phyloP scores from a whole-genome alignment of 2,888 invertebrate species.

The Drosophila formosana region DNA sequence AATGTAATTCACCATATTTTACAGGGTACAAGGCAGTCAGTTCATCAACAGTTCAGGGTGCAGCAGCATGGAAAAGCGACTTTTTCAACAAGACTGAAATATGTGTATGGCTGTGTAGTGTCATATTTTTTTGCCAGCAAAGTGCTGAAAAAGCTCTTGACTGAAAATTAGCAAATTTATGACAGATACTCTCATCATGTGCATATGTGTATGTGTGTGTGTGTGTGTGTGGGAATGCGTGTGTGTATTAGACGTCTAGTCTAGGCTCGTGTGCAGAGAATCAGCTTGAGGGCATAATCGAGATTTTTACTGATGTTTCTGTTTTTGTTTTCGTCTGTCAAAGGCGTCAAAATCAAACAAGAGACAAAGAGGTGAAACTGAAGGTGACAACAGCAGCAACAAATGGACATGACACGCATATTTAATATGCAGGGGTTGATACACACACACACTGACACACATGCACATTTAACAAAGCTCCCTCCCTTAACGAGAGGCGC shows the following conservation, averaged over 20 bases:
- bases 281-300: slow-evolving; percentile 26
- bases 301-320: slow-evolving; percentile 26
- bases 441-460: slow-evolving; percentile 15
- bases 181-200: slow-evolving; percentile 14
- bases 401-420: slow-evolving; percentile 80
- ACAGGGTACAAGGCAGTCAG: slow-evolving; percentile 5
- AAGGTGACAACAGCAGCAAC: slow-evolving; percentile 70
- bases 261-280: slow-evolving; percentile 54
- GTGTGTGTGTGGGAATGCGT: background rate
- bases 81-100: slow-evolving; percentile 20
- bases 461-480: background rate
- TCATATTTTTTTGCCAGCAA: slow-evolving; percentile 39
- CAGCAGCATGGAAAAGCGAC: slow-evolving; percentile 24
- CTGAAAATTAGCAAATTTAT: slow-evolving; percentile 46
- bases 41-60: background rate
- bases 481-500: slow-evolving; percentile 3
- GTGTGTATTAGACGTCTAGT: slow-evolving; percentile 41
- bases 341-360: slow-evolving; percentile 44
- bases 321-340: slow-evolving; percentile 39
- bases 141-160: slow-evolving; percentile 59
- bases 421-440: slow-evolving; percentile 53
- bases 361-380: slow-evolving; percentile 46
- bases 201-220: background rate
- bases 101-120: slow-evolving; percentile 19
- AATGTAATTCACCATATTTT: background rate